Base-by-base conservation (phyloP, 2,888 invertebrate species). In the Meiosimyza decipiens region DNA sequence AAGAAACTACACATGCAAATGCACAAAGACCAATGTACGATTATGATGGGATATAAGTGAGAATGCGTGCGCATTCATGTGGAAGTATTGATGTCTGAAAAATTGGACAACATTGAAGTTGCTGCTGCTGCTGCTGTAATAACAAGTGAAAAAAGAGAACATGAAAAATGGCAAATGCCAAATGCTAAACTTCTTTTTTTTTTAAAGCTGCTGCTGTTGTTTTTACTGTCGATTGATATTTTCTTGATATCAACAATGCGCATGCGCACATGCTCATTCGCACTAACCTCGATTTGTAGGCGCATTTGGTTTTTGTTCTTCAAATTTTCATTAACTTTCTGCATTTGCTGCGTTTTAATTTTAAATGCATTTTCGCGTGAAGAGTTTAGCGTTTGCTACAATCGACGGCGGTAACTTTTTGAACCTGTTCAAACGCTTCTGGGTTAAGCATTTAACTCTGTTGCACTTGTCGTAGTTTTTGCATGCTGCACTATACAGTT, bases 141-240 rank as follows among this genome's bases (percentile, higher is more conserved):
- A 40, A 40, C 40, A 40, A 40, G 40, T 40, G 40, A 40, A 40
- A 40, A 40, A 40, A 40, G 6, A 40, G 9, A 40, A 40, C 9
- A 40, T 40, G 40, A 40, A 9, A 40, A 40, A 40, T 68, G 64
- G 33, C 47, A 50, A n/a, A 72, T 73, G 73, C 73, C 59, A 69
- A 59, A 50, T 72, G 73, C 59, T 72, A 28, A 28, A 28, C 2
- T 3, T 72, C 71, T 73, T 77, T 76, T 76, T 78, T 78, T 73
- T 70, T 74, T 28, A 28, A 28, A 28, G 78, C 76, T 71, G 71
- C 65, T 71, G 71, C 16, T 68, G 77, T 28, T 73, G 73, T 9
- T 70, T 75, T 47, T 73, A 72, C 71, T 77, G 72, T 71, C 75
- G 70, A 28, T 74, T 71, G 69, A 12, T 71, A 52, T 62, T 67